Base-by-base conservation (phyloP, 2,888 invertebrate species). In the Gymnocheta viridis region DNA sequence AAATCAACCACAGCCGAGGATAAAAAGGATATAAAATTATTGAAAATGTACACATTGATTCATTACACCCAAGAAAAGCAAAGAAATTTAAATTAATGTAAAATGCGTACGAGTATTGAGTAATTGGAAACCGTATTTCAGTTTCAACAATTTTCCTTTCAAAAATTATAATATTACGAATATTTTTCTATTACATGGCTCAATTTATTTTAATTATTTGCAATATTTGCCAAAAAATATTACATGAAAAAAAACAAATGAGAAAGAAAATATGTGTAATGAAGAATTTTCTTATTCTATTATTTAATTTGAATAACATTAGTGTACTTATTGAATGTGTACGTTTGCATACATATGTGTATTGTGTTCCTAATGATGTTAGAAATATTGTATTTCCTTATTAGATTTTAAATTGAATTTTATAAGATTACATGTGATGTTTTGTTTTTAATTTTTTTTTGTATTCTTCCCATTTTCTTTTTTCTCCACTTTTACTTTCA, bases 1-100 rank as follows among this genome's bases (percentile, higher is more conserved):
- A 86, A 73, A 62, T 85, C 87, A 85, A 87, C 87, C 85, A 85
- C 86, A 85, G 88, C 88, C 86, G 87, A 89, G 86, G 90, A 90
- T 86, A 91, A 91, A 87, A 90, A 91, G 85, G 92, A 91, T 74
- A 87, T 91, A 62, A 89, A 91, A 49, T 89, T 91, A 88, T 87
- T 91, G 35, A 91, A 91, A 85, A 89, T 91, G 88, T 91, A 91
- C 89, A 91, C 91, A 27, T 84, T 91, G 85, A 90, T 91, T 88
- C 91, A 91, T 76, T 91, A 91, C 78, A 87, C 86, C 44, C 83
- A 83, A 17, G 79, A 85, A 56, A 79, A 79, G 77, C 79, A 80
- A 60, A 64, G 67, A 38, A 64, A 69, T 54, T 49, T 58, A 9
- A 32, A 56, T 49, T 29, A n/a, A n/a, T 64, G 41, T 77, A 44